Percentiles rank a stretch among this genome's conserved stretches.
Evolutionary conservation across 2,113 vertebrate species (phyloP).

Genomic region (Oreamnos americanus): DNA sequence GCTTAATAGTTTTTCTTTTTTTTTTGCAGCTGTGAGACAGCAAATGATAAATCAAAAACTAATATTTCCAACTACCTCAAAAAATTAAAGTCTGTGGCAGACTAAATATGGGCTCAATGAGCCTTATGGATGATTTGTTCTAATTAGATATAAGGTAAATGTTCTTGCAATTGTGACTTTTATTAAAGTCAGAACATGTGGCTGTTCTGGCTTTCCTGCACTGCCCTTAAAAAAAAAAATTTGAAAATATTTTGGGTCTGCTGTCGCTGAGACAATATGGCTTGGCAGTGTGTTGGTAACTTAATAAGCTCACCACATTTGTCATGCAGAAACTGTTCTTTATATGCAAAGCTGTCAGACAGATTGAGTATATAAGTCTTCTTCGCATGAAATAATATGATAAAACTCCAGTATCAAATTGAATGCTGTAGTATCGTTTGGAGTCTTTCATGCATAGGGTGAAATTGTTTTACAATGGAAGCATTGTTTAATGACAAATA

Average conservation of each 20-base stretch:
- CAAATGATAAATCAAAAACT: slow-evolving; percentile 74
- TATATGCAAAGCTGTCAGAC: slow-evolving; percentile 76
- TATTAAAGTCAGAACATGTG: slow-evolving; percentile 73
- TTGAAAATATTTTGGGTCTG: slow-evolving; percentile 75
- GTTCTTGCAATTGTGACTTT: slow-evolving; percentile 68
- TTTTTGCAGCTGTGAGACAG: not conserved
- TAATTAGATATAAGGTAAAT: slow-evolving; percentile 79
- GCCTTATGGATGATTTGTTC: slow-evolving; percentile 75
- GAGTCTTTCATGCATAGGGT: slow-evolving; percentile 74
- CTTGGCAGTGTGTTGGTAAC: slow-evolving; percentile 75
- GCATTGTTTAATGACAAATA: slow-evolving; percentile 62
- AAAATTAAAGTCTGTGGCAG: slow-evolving; percentile 70
- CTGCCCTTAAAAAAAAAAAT: slow-evolving; percentile 74
- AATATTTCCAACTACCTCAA: slow-evolving; percentile 69
- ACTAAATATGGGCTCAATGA: slow-evolving; percentile 70
- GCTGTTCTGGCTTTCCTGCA: slow-evolving; percentile 52
- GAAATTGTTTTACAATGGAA: slow-evolving; percentile 74
- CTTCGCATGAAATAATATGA: slow-evolving; percentile 75
- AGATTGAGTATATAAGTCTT: slow-evolving; percentile 79
- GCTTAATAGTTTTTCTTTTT: not conserved
- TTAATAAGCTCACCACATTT: slow-evolving; percentile 78
- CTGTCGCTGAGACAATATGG: slow-evolving; percentile 67
- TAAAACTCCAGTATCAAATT: slow-evolving; percentile 77
- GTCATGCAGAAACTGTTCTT: slow-evolving; percentile 77
- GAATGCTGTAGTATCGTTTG: slow-evolving; percentile 78